Conservation (phyloP, 2,888 invertebrate genomes). For the Trilocha varians region DNA sequence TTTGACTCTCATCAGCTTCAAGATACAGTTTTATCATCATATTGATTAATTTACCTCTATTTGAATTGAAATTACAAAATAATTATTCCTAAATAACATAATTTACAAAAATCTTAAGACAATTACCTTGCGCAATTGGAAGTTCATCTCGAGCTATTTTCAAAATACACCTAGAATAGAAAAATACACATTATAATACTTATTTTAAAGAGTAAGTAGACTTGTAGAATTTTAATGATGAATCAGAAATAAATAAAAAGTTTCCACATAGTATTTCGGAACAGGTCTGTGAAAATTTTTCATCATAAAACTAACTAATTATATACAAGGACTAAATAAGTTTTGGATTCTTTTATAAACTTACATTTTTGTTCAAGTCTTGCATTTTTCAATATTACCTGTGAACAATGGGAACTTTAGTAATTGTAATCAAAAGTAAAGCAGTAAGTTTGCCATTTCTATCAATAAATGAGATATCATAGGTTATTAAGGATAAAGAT, state of each 20-base stretch:
- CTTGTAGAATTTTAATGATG: not conserved
- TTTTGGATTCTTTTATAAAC: too few species aligned
- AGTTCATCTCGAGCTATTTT: too few species aligned
- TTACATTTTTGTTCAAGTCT: too few species aligned
- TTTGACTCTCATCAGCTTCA: conserved; percentile 24
- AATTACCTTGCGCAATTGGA: not conserved
- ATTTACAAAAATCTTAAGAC: not conserved
- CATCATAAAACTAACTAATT: conserved; percentile 21
- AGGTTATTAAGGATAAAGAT: too few species aligned
- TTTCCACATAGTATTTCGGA: conserved; percentile 42
- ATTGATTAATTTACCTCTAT: not conserved
- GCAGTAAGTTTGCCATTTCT: too few species aligned
- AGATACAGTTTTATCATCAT: conserved; percentile 24
- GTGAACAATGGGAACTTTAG: too few species aligned
- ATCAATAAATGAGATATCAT: too few species aligned
- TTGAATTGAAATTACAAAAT: not conserved
- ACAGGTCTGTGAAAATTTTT: conserved; percentile 49
- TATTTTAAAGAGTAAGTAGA: not conserved
- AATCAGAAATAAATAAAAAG: conserved; percentile 16
- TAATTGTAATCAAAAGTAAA: too few species aligned
- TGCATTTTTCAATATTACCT: too few species aligned
- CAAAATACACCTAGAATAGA: not conserved
- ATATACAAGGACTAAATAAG: not conserved
- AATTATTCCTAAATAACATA: not conserved
- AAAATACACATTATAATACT: not conserved